phyloP scores from a whole-genome alignment of 1,140 invertebrate species.

The Batillaria attramentaria region DNA sequence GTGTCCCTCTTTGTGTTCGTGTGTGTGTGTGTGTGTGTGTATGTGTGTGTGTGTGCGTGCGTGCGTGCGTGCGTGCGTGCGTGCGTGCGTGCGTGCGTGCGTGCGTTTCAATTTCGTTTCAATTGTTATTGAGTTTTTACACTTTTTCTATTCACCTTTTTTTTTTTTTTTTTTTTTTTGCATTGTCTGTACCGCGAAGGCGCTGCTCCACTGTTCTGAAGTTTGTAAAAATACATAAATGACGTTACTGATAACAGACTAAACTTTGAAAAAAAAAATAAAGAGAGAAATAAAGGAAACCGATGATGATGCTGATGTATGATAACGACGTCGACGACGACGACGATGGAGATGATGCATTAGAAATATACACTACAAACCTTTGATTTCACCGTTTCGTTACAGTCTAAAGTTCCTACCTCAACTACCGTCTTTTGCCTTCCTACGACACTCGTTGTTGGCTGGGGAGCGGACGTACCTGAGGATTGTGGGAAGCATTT shows the following conservation, averaged over 20 bases:
- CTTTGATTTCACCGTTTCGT: background rate
- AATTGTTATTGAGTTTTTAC: background rate
- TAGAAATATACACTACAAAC: too few relatives aligned
- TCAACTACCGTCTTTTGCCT: slow-evolving; percentile 47
- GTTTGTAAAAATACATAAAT: too few relatives aligned
- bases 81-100: slow-evolving; percentile 7
- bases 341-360: too few relatives aligned
- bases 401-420: slow-evolving; percentile 47
- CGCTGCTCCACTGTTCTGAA: too few relatives aligned
- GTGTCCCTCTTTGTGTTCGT: background rate
- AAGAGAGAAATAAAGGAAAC: too few relatives aligned
- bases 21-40: background rate
- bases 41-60: slow-evolving; percentile 16
- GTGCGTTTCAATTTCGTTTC: too few relatives aligned
- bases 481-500: slow-evolving; percentile 46
- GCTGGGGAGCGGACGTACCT: slow-evolving; percentile 47
- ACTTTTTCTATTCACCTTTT: background rate
- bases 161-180: too few relatives aligned
- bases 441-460: slow-evolving; percentile 50
- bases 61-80: slow-evolving; percentile 16
- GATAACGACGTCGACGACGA: too few relatives aligned
- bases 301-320: too few relatives aligned
- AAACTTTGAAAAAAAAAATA: too few relatives aligned
- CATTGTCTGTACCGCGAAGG: too few relatives aligned
- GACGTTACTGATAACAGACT: too few relatives aligned